A percentile compares a stretch with the other conserved stretches of the same genome.
Evolutionary conservation across 1,140 invertebrate genomes (phyloP).

Genomic region (Hycleus phaleratus): DNA sequence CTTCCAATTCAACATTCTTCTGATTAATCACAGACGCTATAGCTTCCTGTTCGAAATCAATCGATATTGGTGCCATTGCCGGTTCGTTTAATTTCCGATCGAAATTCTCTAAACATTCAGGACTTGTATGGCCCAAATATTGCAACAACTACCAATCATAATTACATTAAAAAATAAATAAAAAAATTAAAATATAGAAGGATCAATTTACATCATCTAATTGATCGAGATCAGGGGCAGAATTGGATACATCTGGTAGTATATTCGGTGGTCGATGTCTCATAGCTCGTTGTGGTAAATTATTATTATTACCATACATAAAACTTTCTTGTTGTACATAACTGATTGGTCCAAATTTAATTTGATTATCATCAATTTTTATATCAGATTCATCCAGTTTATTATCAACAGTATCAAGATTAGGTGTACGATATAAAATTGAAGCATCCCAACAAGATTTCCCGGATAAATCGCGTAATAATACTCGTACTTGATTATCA

Average conservation of each 20-base stretch:
- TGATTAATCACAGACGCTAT: slow-evolving; percentile 78
- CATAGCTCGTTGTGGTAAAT: slow-evolving; percentile 56
- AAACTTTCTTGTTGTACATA: slow-evolving; percentile 40
- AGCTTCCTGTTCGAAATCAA: slow-evolving; percentile 69
- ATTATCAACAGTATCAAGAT: slow-evolving; percentile 7
- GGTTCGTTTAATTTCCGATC: slow-evolving; percentile 64
- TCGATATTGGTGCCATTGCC: slow-evolving; percentile 56
- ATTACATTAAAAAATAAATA: slow-evolving; percentile 11
- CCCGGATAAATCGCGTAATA: slow-evolving; percentile 89
- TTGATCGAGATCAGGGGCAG: slow-evolving; percentile 84
- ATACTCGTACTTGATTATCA: slow-evolving; percentile 69
- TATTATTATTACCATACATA: slow-evolving; percentile 32
- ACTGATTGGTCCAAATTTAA: slow-evolving; percentile 23
- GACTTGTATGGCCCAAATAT: slow-evolving; percentile 86
- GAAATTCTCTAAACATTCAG: slow-evolving; percentile 73
- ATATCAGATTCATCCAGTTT: not conserved
- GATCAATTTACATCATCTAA: slow-evolving; percentile 72
- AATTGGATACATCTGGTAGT: slow-evolving; percentile 73
- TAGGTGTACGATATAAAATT: slow-evolving; percentile 71
- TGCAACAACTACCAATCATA: slow-evolving; percentile 60
- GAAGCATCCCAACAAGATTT: slow-evolving; percentile 95
- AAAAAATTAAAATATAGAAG: slow-evolving; percentile 9
- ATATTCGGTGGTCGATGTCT: slow-evolving; percentile 63
- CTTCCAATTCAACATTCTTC: slow-evolving; percentile 65
- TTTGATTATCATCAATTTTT: slow-evolving; percentile 2